phyloP scores from a whole-genome alignment of 2,113 vertebrate genomes.

The Neodon shergylaensis region DNA sequence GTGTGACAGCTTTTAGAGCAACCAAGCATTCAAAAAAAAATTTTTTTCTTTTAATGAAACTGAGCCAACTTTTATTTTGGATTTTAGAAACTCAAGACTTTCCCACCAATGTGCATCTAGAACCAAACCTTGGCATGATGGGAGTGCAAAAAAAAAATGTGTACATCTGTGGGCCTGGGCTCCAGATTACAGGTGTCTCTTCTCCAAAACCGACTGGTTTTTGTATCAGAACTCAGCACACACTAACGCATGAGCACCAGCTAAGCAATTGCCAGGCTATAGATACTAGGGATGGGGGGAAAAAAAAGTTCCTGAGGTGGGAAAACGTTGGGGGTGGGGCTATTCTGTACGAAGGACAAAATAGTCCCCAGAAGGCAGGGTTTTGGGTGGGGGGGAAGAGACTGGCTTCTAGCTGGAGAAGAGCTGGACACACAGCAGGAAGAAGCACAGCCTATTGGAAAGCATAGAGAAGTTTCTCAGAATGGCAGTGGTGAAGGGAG shows the following conservation, averaged over 20 bases:
- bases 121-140: not conserved
- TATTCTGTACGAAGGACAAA: not conserved
- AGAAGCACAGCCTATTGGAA: not conserved
- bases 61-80: slow-evolving; percentile 57
- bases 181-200: slow-evolving; percentile 23
- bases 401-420: not conserved
- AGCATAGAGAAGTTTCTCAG: not conserved
- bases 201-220: slow-evolving; percentile 46
- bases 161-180: not conserved
- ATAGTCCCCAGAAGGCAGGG: not conserved
- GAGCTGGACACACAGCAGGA: not conserved
- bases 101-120: not conserved
- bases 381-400: not conserved
- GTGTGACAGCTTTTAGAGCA: slow-evolving; percentile 64
- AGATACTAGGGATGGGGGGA: not conserved
- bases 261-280: not conserved
- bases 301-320: not conserved
- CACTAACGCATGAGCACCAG: not conserved
- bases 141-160: not conserved
- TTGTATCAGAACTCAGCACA: not conserved
- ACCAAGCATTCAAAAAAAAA: slow-evolving; percentile 39
- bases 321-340: not conserved
- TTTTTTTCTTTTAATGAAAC: slow-evolving; percentile 32
- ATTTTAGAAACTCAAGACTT: slow-evolving; percentile 50
- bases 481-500: not conserved